Percentiles rank a stretch among this genome's conserved stretches.
Evolutionary conservation across 1,140 invertebrate genomes (phyloP).

Genomic region (Sitobion miscanthi): DNA sequence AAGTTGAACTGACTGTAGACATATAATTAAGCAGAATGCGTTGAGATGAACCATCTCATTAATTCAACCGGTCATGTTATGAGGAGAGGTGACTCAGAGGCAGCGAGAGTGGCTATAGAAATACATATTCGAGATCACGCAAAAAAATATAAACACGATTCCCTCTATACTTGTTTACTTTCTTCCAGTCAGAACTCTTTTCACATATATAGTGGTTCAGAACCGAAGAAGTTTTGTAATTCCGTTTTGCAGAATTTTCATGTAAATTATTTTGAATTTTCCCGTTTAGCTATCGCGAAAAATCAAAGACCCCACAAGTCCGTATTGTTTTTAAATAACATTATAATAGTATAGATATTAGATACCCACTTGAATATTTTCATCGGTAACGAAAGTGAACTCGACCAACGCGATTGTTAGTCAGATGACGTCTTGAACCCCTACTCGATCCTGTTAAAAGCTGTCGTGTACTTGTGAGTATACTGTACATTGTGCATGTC

Average conservation of each 20-base stretch:
- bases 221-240: background rate
- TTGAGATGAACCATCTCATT: background rate
- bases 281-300: background rate
- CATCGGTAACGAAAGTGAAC: background rate
- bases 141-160: background rate
- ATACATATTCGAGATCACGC: background rate
- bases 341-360: too few species aligned
- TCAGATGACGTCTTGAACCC: background rate
- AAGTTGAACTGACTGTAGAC: background rate
- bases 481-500: background rate
- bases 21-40: background rate
- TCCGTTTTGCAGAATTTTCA: background rate
- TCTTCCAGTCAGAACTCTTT: background rate
- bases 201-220: background rate
- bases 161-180: background rate
- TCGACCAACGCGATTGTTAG: background rate
- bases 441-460: background rate
- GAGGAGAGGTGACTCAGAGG: background rate
- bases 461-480: background rate
- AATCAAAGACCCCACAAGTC: background rate
- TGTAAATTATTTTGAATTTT: background rate
- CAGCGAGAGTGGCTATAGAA: background rate
- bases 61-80: background rate
- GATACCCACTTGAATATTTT: background rate
- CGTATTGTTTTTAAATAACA: background rate